Percentiles rank a stretch among this genome's conserved stretches.
These are phyloP conservation scores for Parazoanthus atlanticus DNA, from an alignment of 92 coral and sea anemone genomes.

Conservation along the genomic window DNA sequence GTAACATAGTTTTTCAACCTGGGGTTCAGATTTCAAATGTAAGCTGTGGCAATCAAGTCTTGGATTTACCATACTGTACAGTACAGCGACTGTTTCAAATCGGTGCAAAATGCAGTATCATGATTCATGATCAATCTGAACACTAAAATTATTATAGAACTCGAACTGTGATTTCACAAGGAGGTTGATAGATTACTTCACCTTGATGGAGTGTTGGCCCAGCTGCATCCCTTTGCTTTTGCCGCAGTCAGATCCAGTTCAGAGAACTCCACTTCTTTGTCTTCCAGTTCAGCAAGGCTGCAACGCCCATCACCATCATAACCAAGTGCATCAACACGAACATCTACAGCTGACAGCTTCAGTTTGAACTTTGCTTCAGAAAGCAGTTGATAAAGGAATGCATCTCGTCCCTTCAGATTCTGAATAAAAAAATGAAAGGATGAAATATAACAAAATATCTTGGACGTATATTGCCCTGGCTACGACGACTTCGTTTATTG, in stretches of 20 bases:
- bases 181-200: neutral
- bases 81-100: neutral
- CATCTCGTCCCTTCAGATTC: constrained; percentile 54
- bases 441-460: no score
- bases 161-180: no score
- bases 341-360: constrained; percentile 43
- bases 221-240: constrained; percentile 43
- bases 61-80: no score
- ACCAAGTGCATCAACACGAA: constrained; percentile 37
- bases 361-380: constrained; percentile 48
- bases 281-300: constrained; percentile 22
- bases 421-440: constrained; percentile 4
- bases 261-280: constrained; percentile 38
- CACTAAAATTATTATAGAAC: no score
- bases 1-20: no score
- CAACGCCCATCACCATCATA: constrained; percentile 16
- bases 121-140: no score
- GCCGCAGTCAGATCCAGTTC: constrained; percentile 38
- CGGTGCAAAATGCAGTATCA: neutral
- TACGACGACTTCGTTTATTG: no score
- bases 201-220: constrained; percentile 47
- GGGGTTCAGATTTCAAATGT: no score
- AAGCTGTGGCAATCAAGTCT: no score
- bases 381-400: constrained; percentile 49
- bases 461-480: no score